Percentiles rank a stretch among this genome's conserved stretches.
phyloP scores from a whole-genome alignment of 2,797 vertebrate species.

The Spinus pinus region DNA sequence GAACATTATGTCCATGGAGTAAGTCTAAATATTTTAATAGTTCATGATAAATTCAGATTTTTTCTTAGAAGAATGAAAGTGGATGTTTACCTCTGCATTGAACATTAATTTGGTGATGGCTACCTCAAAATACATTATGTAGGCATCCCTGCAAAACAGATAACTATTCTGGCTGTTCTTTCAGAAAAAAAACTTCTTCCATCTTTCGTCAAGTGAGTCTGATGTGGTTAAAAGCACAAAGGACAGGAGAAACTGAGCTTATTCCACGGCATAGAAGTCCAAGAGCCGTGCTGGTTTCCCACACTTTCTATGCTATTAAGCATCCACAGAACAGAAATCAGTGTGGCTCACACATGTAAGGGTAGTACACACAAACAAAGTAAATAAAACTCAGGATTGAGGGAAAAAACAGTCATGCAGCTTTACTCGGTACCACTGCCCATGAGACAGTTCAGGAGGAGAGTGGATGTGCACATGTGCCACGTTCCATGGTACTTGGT shows the following conservation, averaged over 20 bases:
- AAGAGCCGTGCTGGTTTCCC: background rate
- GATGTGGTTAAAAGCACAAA: background rate
- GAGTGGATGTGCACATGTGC: background rate
- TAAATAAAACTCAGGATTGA: background rate
- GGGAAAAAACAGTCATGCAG: background rate
- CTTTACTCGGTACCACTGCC: background rate
- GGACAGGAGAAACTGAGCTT: background rate
- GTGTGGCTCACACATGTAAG: fast-evolving
- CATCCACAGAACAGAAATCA: background rate
- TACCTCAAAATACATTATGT: background rate
- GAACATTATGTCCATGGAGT: background rate
- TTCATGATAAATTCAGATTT: background rate
- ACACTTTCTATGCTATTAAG: background rate
- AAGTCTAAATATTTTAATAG: background rate
- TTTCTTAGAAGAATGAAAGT: background rate
- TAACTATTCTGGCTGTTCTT: background rate
- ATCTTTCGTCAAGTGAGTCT: background rate
- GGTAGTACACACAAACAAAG: background rate
- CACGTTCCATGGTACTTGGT: background rate
- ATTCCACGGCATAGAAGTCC: background rate
- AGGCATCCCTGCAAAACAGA: background rate
- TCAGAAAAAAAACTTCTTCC: background rate
- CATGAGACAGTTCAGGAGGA: background rate
- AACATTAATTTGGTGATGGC: background rate
- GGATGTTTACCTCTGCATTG: background rate